These are phyloP conservation scores for Uria lomvia DNA, from an alignment of 2,113 vertebrate genomes.

Conservation along the genomic window DNA sequence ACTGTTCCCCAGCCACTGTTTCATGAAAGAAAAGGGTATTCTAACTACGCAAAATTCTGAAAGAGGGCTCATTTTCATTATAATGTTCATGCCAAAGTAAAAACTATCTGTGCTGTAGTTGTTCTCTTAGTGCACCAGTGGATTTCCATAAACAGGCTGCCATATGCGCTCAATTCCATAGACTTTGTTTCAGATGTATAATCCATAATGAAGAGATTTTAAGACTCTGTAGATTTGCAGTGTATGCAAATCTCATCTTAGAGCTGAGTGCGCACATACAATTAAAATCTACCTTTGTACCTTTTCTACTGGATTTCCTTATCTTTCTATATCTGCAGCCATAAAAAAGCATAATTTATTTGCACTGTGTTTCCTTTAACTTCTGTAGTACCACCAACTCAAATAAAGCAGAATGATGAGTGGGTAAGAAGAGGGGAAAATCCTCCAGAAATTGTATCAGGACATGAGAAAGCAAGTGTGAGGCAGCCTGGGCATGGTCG, in stretches of 20 bases:
- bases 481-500: background rate
- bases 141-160: background rate
- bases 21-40: background rate
- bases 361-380: background rate
- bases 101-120: background rate
- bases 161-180: background rate
- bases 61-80: background rate
- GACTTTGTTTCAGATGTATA: background rate
- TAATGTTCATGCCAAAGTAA: background rate
- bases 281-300: slow-evolving; percentile 44
- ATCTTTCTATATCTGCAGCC: background rate
- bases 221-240: background rate
- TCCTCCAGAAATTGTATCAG: background rate
- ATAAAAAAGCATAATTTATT: background rate
- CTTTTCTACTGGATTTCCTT: slow-evolving; percentile 26
- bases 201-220: background rate
- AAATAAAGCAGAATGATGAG: background rate
- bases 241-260: background rate
- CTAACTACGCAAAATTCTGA: background rate
- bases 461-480: background rate
- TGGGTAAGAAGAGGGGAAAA: background rate
- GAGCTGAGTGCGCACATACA: background rate
- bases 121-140: background rate
- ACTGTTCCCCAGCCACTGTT: background rate
- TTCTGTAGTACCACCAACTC: background rate